Percentiles rank a stretch among this genome's conserved stretches.
Evolutionary conservation across 2,113 vertebrate species (phyloP).

Genomic region (Sclerurus mexicanus): DNA sequence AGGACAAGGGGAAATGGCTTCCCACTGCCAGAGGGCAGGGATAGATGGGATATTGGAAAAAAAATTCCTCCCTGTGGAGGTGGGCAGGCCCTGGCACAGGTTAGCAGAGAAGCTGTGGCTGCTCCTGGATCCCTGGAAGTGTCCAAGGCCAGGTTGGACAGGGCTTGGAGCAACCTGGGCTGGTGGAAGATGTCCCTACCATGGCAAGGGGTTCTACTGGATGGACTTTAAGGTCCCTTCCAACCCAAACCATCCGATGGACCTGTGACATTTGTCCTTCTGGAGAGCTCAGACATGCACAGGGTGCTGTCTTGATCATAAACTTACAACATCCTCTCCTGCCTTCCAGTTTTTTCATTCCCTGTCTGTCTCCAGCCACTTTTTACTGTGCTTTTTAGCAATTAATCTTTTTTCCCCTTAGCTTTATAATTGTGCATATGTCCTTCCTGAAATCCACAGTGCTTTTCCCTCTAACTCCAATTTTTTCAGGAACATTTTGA

Average conservation of each 20-base stretch:
- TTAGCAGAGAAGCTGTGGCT: neutral
- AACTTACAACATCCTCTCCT: neutral
- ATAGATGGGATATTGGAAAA: neutral
- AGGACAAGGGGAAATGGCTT: neutral
- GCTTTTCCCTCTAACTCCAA: neutral
- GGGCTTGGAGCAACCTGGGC: neutral
- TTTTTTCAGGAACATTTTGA: neutral
- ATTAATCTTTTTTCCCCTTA: neutral
- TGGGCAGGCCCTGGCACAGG: neutral
- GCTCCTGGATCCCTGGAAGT: neutral
- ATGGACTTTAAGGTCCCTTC: neutral
- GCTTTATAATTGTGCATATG: accelerated
- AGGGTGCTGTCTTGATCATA: accelerated
- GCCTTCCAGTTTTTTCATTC: neutral
- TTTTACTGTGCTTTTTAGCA: neutral
- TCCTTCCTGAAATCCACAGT: neutral
- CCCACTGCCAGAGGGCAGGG: neutral
- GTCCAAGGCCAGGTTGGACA: neutral
- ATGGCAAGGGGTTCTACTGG: neutral
- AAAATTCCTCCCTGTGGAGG: neutral
- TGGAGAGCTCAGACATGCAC: neutral
- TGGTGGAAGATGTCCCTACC: neutral
- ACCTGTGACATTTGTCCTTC: neutral
- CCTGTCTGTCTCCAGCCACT: neutral
- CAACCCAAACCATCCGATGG: neutral